These are phyloP conservation scores for Hystrix cristata DNA, from an alignment of 2,113 vertebrate species.

Conservation along the genomic window DNA sequence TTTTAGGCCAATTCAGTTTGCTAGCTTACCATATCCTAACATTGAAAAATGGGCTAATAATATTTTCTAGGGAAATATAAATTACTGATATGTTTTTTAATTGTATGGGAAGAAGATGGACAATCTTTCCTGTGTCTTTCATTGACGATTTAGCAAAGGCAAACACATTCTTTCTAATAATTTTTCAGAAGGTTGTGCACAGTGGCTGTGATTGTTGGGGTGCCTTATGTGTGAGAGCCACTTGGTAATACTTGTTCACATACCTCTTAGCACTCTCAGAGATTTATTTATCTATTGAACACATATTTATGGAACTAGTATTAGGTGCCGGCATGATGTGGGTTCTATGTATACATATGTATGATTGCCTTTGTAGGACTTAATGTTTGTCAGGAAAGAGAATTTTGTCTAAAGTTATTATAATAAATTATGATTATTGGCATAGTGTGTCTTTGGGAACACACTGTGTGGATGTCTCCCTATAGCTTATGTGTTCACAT, in stretches of 20 bases:
- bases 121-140: neutral
- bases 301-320: neutral
- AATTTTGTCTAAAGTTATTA: neutral
- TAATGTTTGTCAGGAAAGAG: neutral
- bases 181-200: neutral
- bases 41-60: neutral
- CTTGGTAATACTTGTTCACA: neutral
- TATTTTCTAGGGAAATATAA: neutral
- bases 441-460: neutral
- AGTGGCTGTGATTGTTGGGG: neutral
- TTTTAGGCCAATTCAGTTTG: neutral
- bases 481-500: neutral
- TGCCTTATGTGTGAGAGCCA: neutral
- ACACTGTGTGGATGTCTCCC: too few relatives aligned
- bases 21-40: constrained; percentile 9
- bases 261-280: neutral
- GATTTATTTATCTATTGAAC: constrained; percentile 7
- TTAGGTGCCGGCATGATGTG: neutral
- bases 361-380: neutral
- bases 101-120: neutral
- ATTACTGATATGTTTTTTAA: constrained; percentile 49
- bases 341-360: neutral
- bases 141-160: neutral
- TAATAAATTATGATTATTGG: neutral
- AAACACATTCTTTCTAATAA: neutral